A percentile compares a stretch with the other conserved stretches of the same genome.
Conservation (phyloP, 2,113 vertebrate species). For the Illadopsis cleaveri region DNA sequence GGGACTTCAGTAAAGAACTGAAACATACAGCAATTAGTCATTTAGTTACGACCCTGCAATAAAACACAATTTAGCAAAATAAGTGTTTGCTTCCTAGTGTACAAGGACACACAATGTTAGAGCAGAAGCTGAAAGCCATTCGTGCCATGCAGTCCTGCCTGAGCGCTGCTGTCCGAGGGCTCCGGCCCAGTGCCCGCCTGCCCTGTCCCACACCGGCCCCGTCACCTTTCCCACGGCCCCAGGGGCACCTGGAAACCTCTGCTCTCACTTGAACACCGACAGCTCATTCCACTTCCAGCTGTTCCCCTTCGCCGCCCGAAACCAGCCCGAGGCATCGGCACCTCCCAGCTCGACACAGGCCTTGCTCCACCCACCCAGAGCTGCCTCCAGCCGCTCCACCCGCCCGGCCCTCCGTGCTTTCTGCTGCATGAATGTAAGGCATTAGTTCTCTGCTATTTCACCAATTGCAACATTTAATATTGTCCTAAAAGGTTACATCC, state of each 20-base stretch:
- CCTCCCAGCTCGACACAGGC: neutral
- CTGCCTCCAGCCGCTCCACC: neutral
- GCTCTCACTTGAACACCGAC: neutral
- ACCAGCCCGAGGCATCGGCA: neutral
- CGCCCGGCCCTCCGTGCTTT: neutral
- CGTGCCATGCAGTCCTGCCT: constrained; percentile 74
- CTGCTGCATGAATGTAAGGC: constrained; percentile 21
- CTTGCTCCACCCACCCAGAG: neutral
- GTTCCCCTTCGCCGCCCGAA: neutral
- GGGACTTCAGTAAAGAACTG: constrained; percentile 48
- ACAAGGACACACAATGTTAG: constrained; percentile 61
- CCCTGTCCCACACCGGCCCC: neutral
- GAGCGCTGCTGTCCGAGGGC: neutral
- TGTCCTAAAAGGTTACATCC: neutral
- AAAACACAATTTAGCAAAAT: constrained; percentile 45
- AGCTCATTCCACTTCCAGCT: neutral
- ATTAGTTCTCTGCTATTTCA: neutral
- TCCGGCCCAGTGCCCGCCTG: neutral
- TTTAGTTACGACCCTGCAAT: constrained; percentile 54
- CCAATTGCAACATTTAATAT: neutral
- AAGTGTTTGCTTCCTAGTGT: constrained; percentile 49
- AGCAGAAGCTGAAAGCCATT: constrained; percentile 67
- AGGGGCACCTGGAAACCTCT: neutral
- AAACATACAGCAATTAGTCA: constrained; percentile 54
- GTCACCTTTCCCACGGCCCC: neutral